These are phyloP conservation scores for Trissonchulus latispiculum DNA, from an alignment of 2,888 invertebrate genomes.

Conservation along the genomic window DNA sequence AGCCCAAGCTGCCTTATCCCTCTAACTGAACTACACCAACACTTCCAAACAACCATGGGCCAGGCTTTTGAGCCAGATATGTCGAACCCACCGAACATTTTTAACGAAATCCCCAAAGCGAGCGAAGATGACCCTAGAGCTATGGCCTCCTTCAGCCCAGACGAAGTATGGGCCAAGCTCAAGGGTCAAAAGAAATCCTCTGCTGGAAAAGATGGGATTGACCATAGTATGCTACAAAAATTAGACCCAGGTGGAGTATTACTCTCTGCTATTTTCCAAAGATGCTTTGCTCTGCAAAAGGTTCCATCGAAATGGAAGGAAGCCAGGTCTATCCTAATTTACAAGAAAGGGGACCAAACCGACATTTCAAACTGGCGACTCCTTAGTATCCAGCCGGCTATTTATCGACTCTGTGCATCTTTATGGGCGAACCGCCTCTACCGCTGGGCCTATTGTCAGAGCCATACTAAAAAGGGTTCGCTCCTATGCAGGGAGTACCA, in stretches of 20 bases:
- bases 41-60: neutral
- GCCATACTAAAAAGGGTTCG: neutral
- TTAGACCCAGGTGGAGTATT: neutral
- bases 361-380: neutral
- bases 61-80: neutral
- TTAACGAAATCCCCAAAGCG: neutral
- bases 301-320: neutral
- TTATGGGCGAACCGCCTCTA: neutral
- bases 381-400: neutral
- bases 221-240: neutral
- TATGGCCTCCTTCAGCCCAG: neutral
- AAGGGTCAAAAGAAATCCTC: neutral
- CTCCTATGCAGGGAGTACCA: neutral
- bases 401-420: neutral
- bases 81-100: neutral
- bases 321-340: neutral
- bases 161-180: neutral
- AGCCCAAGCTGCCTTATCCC: neutral
- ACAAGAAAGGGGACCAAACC: neutral
- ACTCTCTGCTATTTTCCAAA: neutral
- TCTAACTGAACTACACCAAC: neutral
- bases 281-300: neutral
- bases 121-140: neutral
- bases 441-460: neutral
- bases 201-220: neutral